Conservation (phyloP, 2,113 vertebrate species). For the Pseudolaguvia tuberculata region DNA sequence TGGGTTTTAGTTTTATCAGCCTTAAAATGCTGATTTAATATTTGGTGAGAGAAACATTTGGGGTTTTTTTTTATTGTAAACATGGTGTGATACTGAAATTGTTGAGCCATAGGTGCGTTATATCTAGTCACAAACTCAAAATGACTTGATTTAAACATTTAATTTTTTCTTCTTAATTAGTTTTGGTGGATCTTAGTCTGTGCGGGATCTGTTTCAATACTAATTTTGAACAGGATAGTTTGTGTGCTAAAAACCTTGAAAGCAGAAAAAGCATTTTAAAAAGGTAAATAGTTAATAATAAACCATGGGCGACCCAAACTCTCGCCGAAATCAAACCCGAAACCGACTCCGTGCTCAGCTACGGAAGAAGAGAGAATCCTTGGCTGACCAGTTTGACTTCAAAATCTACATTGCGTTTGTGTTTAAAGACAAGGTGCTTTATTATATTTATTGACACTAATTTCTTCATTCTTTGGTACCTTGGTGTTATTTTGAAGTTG, state of each 20-base stretch:
- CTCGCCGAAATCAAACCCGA: slow-evolving; percentile 98
- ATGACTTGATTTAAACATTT: slow-evolving; percentile 64
- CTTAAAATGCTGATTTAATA: slow-evolving; percentile 46
- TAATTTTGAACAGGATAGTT: slow-evolving; percentile 36
- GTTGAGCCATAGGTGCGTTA: slow-evolving; percentile 54
- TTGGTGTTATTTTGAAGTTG: no score
- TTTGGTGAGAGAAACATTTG: slow-evolving; percentile 43
- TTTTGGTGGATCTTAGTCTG: slow-evolving; percentile 58
- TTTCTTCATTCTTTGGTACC: not conserved
- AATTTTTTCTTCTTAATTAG: slow-evolving; percentile 57
- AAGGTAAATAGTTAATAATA: slow-evolving; percentile 61
- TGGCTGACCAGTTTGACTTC: slow-evolving; percentile 99
- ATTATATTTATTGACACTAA: not conserved
- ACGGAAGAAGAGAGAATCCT: slow-evolving; percentile 99
- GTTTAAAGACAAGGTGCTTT: slow-evolving; percentile 96
- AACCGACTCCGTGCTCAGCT: slow-evolving; percentile 99
- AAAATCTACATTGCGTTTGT: slow-evolving; percentile 99
- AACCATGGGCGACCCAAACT: slow-evolving; percentile 99
- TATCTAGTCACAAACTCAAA: slow-evolving; percentile 54
- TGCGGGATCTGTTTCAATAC: slow-evolving; percentile 52
- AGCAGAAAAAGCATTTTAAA: slow-evolving; percentile 49
- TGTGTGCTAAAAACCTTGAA: slow-evolving; percentile 38
- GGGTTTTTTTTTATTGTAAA: slow-evolving; percentile 46
- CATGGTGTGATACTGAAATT: slow-evolving; percentile 62
- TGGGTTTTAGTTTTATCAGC: slow-evolving; percentile 57